Percentiles rank a stretch among this genome's conserved stretches.
phyloP scores from a whole-genome alignment of 2,113 vertebrate genomes.

The Mobula birostris region DNA sequence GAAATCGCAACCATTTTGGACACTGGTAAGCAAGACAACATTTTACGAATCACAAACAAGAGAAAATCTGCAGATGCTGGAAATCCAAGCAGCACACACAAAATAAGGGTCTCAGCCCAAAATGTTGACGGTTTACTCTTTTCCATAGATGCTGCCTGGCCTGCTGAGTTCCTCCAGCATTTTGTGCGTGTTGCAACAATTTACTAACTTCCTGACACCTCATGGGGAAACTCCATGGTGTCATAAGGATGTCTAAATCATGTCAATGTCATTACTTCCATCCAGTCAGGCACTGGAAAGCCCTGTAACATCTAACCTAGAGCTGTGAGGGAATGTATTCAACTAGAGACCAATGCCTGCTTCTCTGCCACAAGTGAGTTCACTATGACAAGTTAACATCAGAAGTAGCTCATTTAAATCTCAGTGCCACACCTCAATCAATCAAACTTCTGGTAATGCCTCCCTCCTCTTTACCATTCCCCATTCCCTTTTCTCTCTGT shows the following conservation, averaged over 20 bases:
- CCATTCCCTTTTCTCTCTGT: too few relatives aligned
- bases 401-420: neutral
- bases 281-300: neutral
- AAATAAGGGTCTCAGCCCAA: too few relatives aligned
- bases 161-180: too few relatives aligned
- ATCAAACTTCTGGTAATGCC: too few relatives aligned
- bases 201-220: neutral
- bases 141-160: too few relatives aligned
- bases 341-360: neutral
- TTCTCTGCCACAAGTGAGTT: too few relatives aligned
- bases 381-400: neutral
- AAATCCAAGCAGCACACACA: too few relatives aligned
- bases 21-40: neutral
- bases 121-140: too few relatives aligned
- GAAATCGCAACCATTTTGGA: neutral
- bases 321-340: neutral
- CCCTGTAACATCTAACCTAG: neutral
- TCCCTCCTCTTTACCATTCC: too few relatives aligned
- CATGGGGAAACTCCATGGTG: neutral
- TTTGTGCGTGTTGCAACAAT: neutral
- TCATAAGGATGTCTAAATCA: neutral
- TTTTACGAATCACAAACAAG: neutral
- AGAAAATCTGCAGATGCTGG: too few relatives aligned
- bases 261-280: neutral
- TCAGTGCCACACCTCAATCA: neutral